Percentiles rank a stretch among this genome's conserved stretches.
Evolutionary conservation across 2,797 vertebrate genomes (phyloP).

Genomic region (Acanthis flammea): DNA sequence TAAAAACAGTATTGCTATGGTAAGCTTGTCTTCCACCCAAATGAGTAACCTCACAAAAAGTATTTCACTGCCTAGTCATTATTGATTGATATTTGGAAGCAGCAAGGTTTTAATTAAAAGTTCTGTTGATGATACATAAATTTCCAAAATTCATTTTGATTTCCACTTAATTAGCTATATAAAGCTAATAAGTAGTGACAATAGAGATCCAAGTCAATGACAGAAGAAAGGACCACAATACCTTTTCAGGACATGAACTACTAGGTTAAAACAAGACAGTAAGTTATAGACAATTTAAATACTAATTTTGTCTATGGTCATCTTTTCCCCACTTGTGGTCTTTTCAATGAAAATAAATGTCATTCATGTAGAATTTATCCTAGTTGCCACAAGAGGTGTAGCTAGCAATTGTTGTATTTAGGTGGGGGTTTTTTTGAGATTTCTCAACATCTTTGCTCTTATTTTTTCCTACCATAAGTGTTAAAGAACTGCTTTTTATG

Average conservation of each 20-base stretch:
- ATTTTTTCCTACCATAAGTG: neutral
- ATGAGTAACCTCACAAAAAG: slow-evolving; percentile 3
- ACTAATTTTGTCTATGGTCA: neutral
- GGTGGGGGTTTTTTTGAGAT: neutral
- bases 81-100: neutral
- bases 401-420: neutral
- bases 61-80: neutral
- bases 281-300: neutral
- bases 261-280: neutral
- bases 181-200: neutral
- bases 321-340: neutral
- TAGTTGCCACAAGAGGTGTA: neutral
- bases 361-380: neutral
- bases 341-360: neutral
- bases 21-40: neutral
- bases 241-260: neutral
- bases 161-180: neutral
- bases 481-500: neutral
- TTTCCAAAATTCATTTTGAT: neutral
- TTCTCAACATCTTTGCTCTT: neutral
- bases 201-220: neutral
- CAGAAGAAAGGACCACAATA: neutral
- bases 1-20: neutral
- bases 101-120: neutral
- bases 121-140: neutral